Conservation (phyloP, 2,888 invertebrate genomes). For the Cerceris ruficornis region DNA sequence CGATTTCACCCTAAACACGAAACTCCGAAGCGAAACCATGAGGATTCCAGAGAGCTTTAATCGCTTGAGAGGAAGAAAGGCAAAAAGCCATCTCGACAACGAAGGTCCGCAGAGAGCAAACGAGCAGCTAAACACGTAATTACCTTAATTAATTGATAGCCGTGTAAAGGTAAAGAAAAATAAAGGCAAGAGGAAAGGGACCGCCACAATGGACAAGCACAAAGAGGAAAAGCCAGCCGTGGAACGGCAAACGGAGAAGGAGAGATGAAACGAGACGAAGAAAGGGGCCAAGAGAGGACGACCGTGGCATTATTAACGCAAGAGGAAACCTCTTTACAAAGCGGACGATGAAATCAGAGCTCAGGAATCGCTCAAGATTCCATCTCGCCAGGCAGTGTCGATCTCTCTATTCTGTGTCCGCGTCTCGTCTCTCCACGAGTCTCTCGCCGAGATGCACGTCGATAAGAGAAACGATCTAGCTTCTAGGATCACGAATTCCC, state of each 20-base stretch:
- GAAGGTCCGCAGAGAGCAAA: too few species aligned
- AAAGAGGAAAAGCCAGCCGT: neutral
- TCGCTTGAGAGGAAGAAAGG: too few species aligned
- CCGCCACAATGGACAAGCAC: neutral
- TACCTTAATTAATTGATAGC: too few species aligned
- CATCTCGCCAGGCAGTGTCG: slow-evolving; percentile 49
- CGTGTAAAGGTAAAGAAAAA: neutral
- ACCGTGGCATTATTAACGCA: slow-evolving; percentile 67
- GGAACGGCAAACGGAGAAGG: neutral
- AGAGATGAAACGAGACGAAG: slow-evolving; percentile 38
- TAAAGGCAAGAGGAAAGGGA: neutral
- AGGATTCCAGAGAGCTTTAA: too few species aligned
- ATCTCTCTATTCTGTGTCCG: slow-evolving; percentile 48
- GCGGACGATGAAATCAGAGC: slow-evolving; percentile 69
- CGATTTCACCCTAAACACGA: too few species aligned
- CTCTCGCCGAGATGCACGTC: slow-evolving; percentile 17
- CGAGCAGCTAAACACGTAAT: too few species aligned
- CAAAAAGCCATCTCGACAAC: too few species aligned
- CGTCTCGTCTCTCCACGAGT: neutral
- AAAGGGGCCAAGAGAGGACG: slow-evolving; percentile 20
- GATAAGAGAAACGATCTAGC: slow-evolving; percentile 14
- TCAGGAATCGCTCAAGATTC: slow-evolving; percentile 66
- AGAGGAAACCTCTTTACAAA: slow-evolving; percentile 58
- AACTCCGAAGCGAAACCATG: too few species aligned
- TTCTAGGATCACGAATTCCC: slow-evolving; percentile 19